Evolutionary conservation across 2,797 vertebrate genomes (phyloP).

Genomic region (Myripristis murdjan): DNA sequence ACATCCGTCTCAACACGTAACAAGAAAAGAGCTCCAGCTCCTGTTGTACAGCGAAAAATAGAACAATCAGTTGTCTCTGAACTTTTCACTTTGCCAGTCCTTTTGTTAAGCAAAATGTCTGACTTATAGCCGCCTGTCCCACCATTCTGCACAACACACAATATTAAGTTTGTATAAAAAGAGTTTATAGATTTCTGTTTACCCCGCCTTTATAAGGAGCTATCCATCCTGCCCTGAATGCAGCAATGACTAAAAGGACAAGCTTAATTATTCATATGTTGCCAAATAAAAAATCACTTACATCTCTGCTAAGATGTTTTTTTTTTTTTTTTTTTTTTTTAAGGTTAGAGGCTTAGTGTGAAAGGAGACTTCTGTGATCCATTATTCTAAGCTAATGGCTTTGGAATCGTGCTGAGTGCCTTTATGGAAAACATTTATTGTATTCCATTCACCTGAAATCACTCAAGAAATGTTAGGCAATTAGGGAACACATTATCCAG

Average conservation of each 20-base stretch:
- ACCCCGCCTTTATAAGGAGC: constrained; percentile 5
- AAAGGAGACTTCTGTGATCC: constrained; percentile 63
- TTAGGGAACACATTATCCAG: constrained; percentile 57
- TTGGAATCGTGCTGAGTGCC: constrained; percentile 46
- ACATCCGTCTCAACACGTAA: constrained; percentile 2
- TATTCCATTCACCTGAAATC: constrained; percentile 60
- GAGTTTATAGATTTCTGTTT: constrained; percentile 11
- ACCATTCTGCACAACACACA: constrained; percentile 1
- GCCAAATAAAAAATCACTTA: constrained; percentile 60
- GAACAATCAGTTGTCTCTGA: constrained; percentile 38
- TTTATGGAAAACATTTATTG: constrained; percentile 60
- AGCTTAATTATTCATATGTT: constrained; percentile 66
- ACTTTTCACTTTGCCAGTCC: constrained; percentile 22
- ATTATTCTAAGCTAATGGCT: constrained; percentile 67
- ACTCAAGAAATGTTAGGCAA: constrained; percentile 47
- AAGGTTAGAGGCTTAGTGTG: constrained; percentile 49
- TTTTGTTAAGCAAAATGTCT: constrained; percentile 38
- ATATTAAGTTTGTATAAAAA: constrained; percentile 30
- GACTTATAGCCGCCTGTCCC: constrained; percentile 10
- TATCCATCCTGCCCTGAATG: constrained; percentile 26
- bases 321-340: constrained; percentile 55
- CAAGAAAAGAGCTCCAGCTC: constrained; percentile 34
- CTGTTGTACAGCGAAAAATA: constrained; percentile 34
- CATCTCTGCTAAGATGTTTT: constrained; percentile 39
- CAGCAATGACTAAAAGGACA: constrained; percentile 34